phyloP scores from a whole-genome alignment of 2,888 invertebrate genomes.

The Sphaerophoria rueppellii region DNA sequence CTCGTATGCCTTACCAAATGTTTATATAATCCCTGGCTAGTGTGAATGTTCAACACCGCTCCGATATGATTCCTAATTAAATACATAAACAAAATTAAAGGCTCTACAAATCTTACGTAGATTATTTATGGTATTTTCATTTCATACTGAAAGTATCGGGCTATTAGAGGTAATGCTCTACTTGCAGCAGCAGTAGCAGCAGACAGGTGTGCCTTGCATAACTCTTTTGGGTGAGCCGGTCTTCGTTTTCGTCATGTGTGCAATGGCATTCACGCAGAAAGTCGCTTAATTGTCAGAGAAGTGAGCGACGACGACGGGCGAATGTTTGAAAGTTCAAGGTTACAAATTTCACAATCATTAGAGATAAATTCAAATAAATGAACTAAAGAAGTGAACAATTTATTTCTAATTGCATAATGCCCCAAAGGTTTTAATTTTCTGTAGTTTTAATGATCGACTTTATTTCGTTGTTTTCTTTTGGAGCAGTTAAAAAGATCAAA shows the following conservation, averaged over 20 bases:
- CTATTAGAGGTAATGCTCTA: conserved; percentile 63
- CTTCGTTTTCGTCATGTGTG: not conserved
- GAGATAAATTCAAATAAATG: not conserved
- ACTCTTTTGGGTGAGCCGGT: conserved; percentile 55
- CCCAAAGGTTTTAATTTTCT: not conserved
- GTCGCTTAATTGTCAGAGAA: conserved; percentile 35
- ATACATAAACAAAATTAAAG: conserved; percentile 11
- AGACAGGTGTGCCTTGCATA: conserved; percentile 44
- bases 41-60: not conserved
- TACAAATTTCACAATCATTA: conserved; percentile 46
- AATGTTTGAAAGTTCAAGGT: conserved; percentile 63
- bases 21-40: conserved; percentile 25
- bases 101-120: conserved; percentile 42
- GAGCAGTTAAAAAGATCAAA: not conserved
- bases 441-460: not conserved
- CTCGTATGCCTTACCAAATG: conserved; percentile 17
- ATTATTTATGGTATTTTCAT: conserved; percentile 17
- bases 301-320: conserved; percentile 15
- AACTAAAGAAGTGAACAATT: not conserved
- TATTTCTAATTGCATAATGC: not conserved
- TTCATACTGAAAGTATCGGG: conserved; percentile 19
- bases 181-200: conserved; percentile 24
- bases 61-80: conserved; percentile 23
- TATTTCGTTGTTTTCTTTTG: not conserved
- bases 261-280: conserved; percentile 48